phyloP scores from a whole-genome alignment of 2,888 invertebrate species.

The Bembecia ichneumoniformis region DNA sequence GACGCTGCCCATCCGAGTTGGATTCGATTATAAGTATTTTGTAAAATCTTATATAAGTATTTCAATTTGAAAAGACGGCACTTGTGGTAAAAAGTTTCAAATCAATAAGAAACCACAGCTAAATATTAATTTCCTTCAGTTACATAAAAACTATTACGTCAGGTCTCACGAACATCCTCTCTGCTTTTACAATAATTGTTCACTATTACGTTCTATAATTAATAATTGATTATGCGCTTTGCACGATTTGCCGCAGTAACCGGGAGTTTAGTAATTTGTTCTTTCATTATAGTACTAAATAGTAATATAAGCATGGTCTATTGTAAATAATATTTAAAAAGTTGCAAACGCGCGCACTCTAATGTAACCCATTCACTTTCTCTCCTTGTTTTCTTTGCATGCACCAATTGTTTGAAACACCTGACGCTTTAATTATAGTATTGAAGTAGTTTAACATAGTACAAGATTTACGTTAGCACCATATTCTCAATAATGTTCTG shows the following conservation, averaged over 20 bases:
- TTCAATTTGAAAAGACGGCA: too few relatives aligned
- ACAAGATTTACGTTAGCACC: too few relatives aligned
- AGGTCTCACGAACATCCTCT: constrained; percentile 23
- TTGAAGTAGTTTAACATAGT: neutral
- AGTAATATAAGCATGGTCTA: too few relatives aligned
- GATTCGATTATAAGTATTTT: too few relatives aligned
- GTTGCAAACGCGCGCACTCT: constrained; percentile 5
- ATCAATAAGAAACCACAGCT: neutral
- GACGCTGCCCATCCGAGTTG: too few relatives aligned
- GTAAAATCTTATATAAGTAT: too few relatives aligned
- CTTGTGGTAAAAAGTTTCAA: neutral
- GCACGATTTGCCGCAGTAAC: constrained; percentile 17
- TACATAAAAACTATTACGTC: constrained; percentile 14
- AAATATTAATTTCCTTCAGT: neutral
- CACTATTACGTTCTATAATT: constrained; percentile 20
- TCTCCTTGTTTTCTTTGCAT: constrained; percentile 31
- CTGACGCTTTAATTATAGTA: constrained; percentile 19
- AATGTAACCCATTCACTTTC: constrained; percentile 33
- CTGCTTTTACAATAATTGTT: constrained; percentile 9
- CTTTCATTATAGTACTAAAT: too few relatives aligned
- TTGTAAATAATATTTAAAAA: too few relatives aligned
- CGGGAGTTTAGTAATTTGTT: constrained; percentile 12
- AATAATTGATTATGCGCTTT: constrained; percentile 22
- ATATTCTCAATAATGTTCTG: too few relatives aligned
- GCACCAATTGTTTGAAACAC: constrained; percentile 50